These are phyloP conservation scores for Himalopsyche anomala DNA, from an alignment of 2,888 invertebrate species.

Conservation along the genomic window DNA sequence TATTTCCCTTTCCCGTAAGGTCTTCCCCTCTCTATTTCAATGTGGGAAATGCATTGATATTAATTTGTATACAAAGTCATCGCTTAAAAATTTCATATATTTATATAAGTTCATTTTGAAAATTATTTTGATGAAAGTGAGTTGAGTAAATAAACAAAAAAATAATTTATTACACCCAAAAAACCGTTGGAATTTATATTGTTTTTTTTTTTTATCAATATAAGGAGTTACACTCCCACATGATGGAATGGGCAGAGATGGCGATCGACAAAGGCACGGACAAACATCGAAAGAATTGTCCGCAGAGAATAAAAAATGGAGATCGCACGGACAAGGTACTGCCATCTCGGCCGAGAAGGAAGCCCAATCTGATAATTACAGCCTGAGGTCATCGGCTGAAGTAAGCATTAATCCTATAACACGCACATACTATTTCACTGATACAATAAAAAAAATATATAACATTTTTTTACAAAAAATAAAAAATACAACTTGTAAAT, in stretches of 20 bases:
- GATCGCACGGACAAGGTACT: slow-evolving; percentile 70
- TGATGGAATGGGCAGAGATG: slow-evolving; percentile 53
- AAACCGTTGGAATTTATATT: background rate
- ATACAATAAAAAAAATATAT: background rate
- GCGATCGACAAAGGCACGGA: slow-evolving; percentile 49
- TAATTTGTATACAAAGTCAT: too few relatives aligned
- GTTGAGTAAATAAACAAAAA: too few relatives aligned
- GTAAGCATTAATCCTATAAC: slow-evolving; percentile 68
- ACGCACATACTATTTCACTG: background rate
- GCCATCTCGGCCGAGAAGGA: slow-evolving; percentile 71
- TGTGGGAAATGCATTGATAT: too few relatives aligned
- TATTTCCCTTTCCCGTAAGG: too few relatives aligned
- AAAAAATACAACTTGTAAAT: too few relatives aligned
- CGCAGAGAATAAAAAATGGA: slow-evolving; percentile 71
- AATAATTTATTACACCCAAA: too few relatives aligned
- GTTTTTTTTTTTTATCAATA: background rate
- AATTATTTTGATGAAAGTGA: too few relatives aligned
- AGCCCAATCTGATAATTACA: slow-evolving; percentile 75
- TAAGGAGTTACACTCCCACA: slow-evolving; percentile 54
- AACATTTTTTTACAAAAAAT: background rate
- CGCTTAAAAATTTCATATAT: too few relatives aligned
- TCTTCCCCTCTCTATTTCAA: too few relatives aligned
- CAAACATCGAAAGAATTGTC: slow-evolving; percentile 65
- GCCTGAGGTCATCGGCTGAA: slow-evolving; percentile 75
- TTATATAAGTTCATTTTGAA: too few relatives aligned